A percentile compares a stretch with the other conserved stretches of the same genome.
phyloP scores from a whole-genome alignment of 2,797 vertebrate species.

The Salarias fasciatus region DNA sequence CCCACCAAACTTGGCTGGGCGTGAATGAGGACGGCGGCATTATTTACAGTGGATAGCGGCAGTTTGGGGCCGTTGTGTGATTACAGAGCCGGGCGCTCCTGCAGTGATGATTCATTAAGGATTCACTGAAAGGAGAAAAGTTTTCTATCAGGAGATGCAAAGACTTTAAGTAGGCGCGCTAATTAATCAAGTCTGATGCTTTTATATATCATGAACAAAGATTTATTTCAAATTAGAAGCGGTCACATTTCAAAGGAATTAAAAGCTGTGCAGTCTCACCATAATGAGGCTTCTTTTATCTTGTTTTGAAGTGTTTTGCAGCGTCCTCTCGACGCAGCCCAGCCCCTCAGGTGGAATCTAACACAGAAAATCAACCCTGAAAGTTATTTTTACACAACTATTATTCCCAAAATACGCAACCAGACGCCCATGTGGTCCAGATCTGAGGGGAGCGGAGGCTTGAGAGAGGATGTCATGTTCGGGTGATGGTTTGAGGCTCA shows the following conservation, averaged over 20 bases:
- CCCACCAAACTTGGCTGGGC: slow-evolving; percentile 20
- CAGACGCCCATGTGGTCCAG: background rate
- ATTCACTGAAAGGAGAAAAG: slow-evolving; percentile 1
- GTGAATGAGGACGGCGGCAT: slow-evolving; percentile 9
- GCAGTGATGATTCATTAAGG: slow-evolving; percentile 18
- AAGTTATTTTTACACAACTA: background rate
- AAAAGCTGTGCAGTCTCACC: background rate
- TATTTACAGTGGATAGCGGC: slow-evolving; percentile 18
- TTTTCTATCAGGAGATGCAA: background rate
- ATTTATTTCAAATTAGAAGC: background rate
- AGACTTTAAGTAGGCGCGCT: background rate
- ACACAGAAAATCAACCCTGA: background rate
- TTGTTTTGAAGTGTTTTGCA: background rate
- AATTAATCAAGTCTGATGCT: background rate
- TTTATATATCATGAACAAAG: background rate
- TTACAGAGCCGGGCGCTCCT: slow-evolving; percentile 15
- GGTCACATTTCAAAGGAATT: too few species aligned
- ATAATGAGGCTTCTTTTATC: background rate
- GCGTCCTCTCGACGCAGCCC: background rate
- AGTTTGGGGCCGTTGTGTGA: slow-evolving; percentile 12
- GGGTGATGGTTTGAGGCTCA: slow-evolving; percentile 8
- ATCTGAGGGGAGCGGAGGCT: slow-evolving; percentile 12
- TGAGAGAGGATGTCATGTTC: slow-evolving; percentile 1
- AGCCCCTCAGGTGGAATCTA: background rate
- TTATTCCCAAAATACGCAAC: slow-evolving; percentile 2